These are phyloP conservation scores for Pollachius pollachius DNA, from an alignment of 2,113 vertebrate species.

Conservation along the genomic window DNA sequence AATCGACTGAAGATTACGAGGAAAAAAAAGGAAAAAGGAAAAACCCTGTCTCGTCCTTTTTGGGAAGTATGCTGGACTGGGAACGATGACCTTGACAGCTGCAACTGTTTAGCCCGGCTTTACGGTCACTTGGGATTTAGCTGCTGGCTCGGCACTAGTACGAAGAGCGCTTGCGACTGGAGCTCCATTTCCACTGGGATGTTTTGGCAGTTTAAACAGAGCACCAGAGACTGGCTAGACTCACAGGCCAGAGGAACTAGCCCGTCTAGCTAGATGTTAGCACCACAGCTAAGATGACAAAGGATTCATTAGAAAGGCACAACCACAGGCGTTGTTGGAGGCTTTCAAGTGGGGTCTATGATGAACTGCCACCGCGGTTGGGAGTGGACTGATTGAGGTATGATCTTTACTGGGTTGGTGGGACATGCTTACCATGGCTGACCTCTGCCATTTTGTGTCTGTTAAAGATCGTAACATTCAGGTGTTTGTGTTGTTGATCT, in stretches of 20 bases:
- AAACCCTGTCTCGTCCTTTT: background rate
- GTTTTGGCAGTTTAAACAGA: conserved; percentile 6
- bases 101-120: background rate
- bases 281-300: background rate
- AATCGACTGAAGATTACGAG: too few relatives aligned
- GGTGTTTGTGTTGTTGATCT: too few relatives aligned
- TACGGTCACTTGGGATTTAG: background rate
- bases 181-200: conserved; percentile 1
- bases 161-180: background rate
- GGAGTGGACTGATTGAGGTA: too few relatives aligned
- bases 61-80: background rate
- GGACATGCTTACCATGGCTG: too few relatives aligned
- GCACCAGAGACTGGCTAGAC: background rate
- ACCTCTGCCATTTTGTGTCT: too few relatives aligned
- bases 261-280: conserved; percentile 1
- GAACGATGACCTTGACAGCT: background rate
- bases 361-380: too few relatives aligned
- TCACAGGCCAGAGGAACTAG: background rate
- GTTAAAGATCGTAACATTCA: too few relatives aligned
- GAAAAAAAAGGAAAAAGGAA: too few relatives aligned
- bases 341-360: background rate
- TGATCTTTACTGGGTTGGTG: too few relatives aligned
- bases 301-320: background rate
- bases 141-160: conserved; percentile 1
- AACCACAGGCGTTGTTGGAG: background rate